Evolutionary conservation across 2,113 vertebrate genomes (phyloP).

Genomic region (Crotalus tigris): DNA sequence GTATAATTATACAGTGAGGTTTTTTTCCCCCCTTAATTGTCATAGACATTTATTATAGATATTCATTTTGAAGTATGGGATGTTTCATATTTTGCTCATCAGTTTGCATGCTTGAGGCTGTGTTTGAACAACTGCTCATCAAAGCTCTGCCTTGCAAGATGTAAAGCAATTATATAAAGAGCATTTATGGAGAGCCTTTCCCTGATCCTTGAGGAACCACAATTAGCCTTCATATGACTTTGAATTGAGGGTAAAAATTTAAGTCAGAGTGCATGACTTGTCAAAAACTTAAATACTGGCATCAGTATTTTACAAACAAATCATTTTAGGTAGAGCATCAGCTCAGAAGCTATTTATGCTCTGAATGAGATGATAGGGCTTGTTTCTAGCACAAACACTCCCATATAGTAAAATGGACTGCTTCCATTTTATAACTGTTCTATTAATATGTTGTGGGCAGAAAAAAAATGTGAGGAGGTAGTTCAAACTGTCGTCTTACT

Average conservation of each 20-base stretch:
- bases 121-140: neutral
- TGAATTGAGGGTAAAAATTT: neutral
- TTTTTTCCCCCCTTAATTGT: neutral
- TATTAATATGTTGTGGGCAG: neutral
- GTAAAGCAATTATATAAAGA: neutral
- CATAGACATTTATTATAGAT: neutral
- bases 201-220: constrained; percentile 1
- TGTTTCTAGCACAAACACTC: neutral
- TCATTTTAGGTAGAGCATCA: neutral
- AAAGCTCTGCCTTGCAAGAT: neutral
- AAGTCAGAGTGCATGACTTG: constrained; percentile 3
- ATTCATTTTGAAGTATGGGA: neutral
- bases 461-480: neutral
- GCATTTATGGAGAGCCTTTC: neutral
- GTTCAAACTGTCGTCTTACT: neutral
- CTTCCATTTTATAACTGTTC: neutral
- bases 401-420: neutral
- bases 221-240: neutral
- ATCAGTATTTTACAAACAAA: constrained; percentile 14
- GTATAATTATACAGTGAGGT: neutral
- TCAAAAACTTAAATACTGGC: neutral
- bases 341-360: neutral
- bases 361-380: neutral
- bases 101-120: neutral
- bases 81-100: neutral